Conservation (phyloP, 2,888 invertebrate species). For the Paralinhomoeus sp. region DNA sequence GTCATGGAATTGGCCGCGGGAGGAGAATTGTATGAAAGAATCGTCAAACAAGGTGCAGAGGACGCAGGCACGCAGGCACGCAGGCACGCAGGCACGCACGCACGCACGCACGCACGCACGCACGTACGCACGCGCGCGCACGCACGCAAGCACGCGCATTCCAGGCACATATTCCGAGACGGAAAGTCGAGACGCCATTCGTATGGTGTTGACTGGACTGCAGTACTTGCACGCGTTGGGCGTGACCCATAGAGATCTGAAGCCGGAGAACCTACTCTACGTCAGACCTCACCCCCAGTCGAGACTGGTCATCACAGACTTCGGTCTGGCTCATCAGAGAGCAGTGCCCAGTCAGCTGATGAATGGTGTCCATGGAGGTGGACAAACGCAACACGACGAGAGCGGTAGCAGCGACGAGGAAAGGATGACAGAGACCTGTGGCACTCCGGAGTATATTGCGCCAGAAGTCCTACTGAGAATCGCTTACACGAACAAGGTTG, state of each 20-base stretch:
- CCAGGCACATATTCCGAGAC: slow-evolving; percentile 32
- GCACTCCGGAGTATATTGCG: slow-evolving; percentile 31
- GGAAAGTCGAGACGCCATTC: slow-evolving; percentile 28
- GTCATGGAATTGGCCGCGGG: slow-evolving; percentile 40
- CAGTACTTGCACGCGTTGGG: slow-evolving; percentile 35
- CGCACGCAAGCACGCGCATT: no score
- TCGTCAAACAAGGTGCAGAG: slow-evolving; percentile 31
- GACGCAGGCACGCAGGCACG: no score
- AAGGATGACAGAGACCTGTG: slow-evolving; percentile 34
- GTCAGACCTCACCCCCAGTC: slow-evolving; percentile 32
- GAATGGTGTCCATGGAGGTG: no score
- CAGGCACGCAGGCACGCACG: no score
- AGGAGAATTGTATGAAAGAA: slow-evolving; percentile 39
- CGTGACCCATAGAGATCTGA: slow-evolving; percentile 34
- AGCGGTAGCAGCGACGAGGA: slow-evolving; percentile 13
- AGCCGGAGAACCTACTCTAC: slow-evolving; percentile 40
- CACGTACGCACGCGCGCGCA: no score
- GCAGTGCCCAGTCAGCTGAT: no score
- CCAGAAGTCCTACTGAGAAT: slow-evolving; percentile 29
- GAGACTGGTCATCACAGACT: slow-evolving; percentile 32
- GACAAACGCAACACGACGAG: no score
- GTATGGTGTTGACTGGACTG: slow-evolving; percentile 32
- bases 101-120: no score
- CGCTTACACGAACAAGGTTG: slow-evolving; percentile 30
- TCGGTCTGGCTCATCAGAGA: slow-evolving; percentile 33